phyloP scores from a whole-genome alignment of 2,113 vertebrate genomes.

The Oncorhynchus tshawytscha region DNA sequence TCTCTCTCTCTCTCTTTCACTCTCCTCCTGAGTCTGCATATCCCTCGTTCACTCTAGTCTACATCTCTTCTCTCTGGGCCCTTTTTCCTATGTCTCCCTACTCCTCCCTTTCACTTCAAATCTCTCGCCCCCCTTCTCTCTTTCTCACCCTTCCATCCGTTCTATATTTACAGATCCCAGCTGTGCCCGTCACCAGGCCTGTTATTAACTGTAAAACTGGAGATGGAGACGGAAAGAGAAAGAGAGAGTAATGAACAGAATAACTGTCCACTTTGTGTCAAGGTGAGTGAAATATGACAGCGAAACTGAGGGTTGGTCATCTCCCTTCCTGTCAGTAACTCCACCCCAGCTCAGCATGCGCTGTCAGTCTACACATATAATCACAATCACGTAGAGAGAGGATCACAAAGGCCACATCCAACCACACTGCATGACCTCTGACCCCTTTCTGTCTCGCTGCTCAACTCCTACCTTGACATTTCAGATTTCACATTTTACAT shows the following conservation, averaged over 20 bases:
- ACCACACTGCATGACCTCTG: neutral
- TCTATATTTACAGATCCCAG: slow-evolving; percentile 51
- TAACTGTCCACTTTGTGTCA: neutral
- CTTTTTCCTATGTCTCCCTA: neutral
- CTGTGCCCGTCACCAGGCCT: slow-evolving; percentile 59
- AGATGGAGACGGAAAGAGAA: slow-evolving; percentile 20
- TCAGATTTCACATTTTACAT: neutral
- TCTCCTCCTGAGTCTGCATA: too few relatives aligned
- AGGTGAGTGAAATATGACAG: neutral
- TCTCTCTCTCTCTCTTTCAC: too few relatives aligned
- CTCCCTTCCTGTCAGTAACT: neutral
- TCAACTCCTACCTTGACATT: neutral
- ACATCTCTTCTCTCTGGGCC: neutral
- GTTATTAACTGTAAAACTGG: slow-evolving; percentile 53
- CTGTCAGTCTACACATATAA: neutral
- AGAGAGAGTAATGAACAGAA: neutral
- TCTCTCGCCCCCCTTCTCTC: slow-evolving; percentile 12
- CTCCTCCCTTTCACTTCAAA: slow-evolving; percentile 1
- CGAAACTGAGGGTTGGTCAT: neutral
- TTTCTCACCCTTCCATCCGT: slow-evolving; percentile 21
- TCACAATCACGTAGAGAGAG: neutral
- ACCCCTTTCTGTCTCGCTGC: neutral
- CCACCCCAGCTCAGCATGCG: too few relatives aligned
- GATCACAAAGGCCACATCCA: neutral
- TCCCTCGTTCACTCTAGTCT: neutral